Evolutionary conservation across 2,113 vertebrate genomes (phyloP).

Genomic region (Elanus axillaris): DNA sequence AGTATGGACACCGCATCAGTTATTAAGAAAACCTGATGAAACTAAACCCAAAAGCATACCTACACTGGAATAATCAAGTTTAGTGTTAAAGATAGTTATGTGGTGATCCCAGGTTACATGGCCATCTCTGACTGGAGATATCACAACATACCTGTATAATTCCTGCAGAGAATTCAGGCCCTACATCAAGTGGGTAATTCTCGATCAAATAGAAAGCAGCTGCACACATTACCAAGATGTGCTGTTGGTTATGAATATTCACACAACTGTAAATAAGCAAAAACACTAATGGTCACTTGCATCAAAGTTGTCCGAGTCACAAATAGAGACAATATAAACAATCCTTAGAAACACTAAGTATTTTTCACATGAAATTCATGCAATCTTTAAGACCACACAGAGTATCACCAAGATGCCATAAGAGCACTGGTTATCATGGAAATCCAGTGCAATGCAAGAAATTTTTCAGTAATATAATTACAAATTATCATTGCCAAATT

Average conservation of each 20-base stretch:
- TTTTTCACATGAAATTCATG: neutral
- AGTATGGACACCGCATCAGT: neutral
- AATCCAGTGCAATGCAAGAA: neutral
- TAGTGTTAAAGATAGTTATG: neutral
- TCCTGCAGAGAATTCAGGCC: constrained; percentile 90
- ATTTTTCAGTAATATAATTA: neutral
- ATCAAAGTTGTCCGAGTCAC: neutral
- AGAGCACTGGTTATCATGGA: neutral
- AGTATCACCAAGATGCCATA: neutral
- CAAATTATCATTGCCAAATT: neutral
- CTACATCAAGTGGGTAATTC: constrained; percentile 96
- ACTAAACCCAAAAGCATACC: neutral
- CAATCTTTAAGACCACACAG: neutral
- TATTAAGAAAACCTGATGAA: neutral
- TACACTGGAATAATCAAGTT: neutral
- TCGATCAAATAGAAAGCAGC: constrained; percentile 98
- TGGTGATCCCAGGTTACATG: neutral
- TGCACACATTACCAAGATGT: constrained; percentile 95
- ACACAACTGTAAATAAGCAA: constrained; percentile 82
- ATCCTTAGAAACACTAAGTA: neutral
- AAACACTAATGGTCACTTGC: neutral
- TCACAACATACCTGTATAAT: constrained; percentile 85
- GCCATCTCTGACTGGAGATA: neutral
- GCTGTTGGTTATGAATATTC: constrained; percentile 93
- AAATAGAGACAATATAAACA: neutral